Base-by-base conservation (phyloP, 2,113 vertebrate species). In the Ia io region DNA sequence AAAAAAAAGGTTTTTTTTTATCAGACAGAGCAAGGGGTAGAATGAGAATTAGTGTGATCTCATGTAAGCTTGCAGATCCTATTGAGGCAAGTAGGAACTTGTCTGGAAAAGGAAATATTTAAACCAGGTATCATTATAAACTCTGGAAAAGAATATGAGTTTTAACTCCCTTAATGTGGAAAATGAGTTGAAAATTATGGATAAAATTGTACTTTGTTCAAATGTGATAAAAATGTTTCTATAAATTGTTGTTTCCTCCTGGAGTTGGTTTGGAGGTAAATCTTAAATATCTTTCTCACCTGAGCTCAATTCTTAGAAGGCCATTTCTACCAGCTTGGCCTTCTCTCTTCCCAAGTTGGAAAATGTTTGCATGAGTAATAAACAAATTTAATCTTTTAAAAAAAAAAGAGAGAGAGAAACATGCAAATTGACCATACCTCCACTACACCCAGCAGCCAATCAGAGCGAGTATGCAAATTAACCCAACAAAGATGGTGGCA, bases 11-110 rank as follows among this genome's bases (percentile, higher is more conserved):
- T n/a, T n/a, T n/a, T n/a, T n/a, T n/a, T 73, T 92, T 96, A 1
- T 99, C 99, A 56, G 83, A 97, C 71, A 99, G 95, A 59, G 96
- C 97, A 91, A 99, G 97, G 98, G 98, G 49, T 7, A 98, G 99
- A 65, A 47, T 99, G 88, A 99, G 98, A 95, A 98, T 97, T 44
- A 97, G 93, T 40, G 88, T 99, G 63, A 98, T 99, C 40, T 98
- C 98, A 2, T 99, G 99, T 94, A 98, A 98, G 2, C 96, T 98
- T 74, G 99, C 99, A n/a, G 99, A 99, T 94, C 98, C 99, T 4
- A 56, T 82, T 23, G 99, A 99, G 96, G 99, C 99, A 0, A 98
- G 98, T 74, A 98, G 98, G 78, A 96, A 44, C 56, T 71, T 98
- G 84, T 18, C 92, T 77, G 78, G 67, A 89, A 95, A 94, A 91